Evolutionary conservation across 2,113 vertebrate genomes (phyloP), one percentile per base, ranked within the genome.

Genomic region (Cyprinodon brontotheroides): DNA sequence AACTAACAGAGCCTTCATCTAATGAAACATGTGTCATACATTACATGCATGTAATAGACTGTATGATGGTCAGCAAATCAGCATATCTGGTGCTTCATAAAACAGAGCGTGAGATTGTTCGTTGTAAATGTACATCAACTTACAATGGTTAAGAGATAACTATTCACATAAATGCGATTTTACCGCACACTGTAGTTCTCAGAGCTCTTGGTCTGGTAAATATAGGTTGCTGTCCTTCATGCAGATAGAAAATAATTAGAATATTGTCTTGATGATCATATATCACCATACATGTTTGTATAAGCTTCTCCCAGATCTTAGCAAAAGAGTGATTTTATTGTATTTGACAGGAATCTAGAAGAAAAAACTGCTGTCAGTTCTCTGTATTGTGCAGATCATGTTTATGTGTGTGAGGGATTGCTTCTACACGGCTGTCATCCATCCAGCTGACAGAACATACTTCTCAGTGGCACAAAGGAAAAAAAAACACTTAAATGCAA

Each of bases 341-440:
- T n/a, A 38, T 1, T 38, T 13, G 0, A 0, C 59, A 53, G 11
- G 37, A 7, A 37, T 17, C 40, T 50, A 22, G 45, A 39, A 38
- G 63, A 70, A 60, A 37, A 48, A 29, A 69, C 70, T 47, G 45
- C 62, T 70, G 38, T 65, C 14, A 47, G 45, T 61, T 48, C 14
- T 69, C 22, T 48, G 41, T 38, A 14, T 36, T 38, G 10, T 36
- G 12, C 43, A 74, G 61, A 57, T 69, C 37, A 47, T 41, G 77
- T 71, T 29, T 0, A 60, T 77, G 38, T 62, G 14, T 61, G 59
- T 13, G 53, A 57, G 43, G 43, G 70, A 11, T 78, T 13, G 48
- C 70, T 57, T 22, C 37, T 6, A 59, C 43, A 76, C 53, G 74
- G 47, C 4, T 78, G 29, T 37, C 53, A 61, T 74, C 75, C 43